Conservation (phyloP, 2,797 vertebrate genomes). For the Threskiornis aethiopicus region DNA sequence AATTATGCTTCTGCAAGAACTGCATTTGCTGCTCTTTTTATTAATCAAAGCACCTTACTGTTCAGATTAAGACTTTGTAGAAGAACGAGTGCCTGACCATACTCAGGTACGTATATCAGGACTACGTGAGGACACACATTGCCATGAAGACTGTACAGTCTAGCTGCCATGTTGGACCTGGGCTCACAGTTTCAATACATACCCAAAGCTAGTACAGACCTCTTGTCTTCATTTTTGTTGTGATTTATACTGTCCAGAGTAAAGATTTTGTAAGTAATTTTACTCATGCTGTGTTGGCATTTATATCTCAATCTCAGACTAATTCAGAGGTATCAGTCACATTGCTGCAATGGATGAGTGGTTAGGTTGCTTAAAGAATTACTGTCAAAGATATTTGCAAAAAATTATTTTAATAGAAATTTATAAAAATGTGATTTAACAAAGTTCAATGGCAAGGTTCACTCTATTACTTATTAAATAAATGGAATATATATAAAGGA, state of each 20-base stretch:
- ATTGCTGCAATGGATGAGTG: neutral
- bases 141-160: too few relatives aligned
- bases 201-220: neutral
- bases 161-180: neutral
- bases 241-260: neutral
- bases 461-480: too few relatives aligned
- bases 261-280: neutral
- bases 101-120: neutral
- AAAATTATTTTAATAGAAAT: too few relatives aligned
- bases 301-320: neutral
- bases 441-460: too few relatives aligned
- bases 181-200: neutral
- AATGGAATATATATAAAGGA: too few relatives aligned
- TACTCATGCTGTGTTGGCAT: neutral
- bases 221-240: neutral
- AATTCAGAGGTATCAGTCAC: neutral
- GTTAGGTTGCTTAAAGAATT: too few relatives aligned
- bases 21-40: neutral
- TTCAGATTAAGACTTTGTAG: neutral
- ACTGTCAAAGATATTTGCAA: too few relatives aligned
- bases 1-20: neutral
- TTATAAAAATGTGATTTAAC: too few relatives aligned
- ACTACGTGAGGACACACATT: neutral
- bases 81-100: neutral
- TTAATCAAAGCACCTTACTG: neutral